Base-by-base conservation (phyloP, 2,888 invertebrate species). In the Pegoplata infirma region DNA sequence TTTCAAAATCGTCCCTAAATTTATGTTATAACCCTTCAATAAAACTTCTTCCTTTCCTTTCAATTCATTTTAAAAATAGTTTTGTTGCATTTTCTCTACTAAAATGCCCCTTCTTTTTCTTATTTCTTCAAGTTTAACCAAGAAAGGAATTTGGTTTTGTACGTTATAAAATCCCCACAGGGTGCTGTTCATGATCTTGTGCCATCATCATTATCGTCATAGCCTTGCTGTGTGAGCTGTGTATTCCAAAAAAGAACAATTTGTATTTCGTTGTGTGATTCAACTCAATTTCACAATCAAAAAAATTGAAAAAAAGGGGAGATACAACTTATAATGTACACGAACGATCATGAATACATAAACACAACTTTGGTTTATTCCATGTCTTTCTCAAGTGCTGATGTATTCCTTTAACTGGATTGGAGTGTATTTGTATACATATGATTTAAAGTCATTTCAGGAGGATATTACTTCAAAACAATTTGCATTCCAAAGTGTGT, bases 401-500 rank as follows among this genome's bases (percentile, higher is more conserved):
- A 28, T 17, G 51, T 5, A 32, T 36, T 53, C 1, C 2, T 51
- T 49, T 21, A 21, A 36, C 14, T 64, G 25, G 21, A 3, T 19
- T 19, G 32, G 23, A 49, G 23, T 23, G 44, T 55, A 19, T 67
- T 53, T 25, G 25, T 12, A 44, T 19, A 23, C n/a, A n/a, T n/a
- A 63, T 67, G 69, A 56, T 69, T 64, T 63, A 47, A 72, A 73
- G 49, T 55, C 59, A 69, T 53, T 69, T 58, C 58, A 69, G 68
- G n/a, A 78, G 78, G 78, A 78, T 69, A 78, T 74, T 59, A 53
- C 47, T 69, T 81, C 81, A 58, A 64, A 63, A 82, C 84, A 85
- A 86, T 86, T 86, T 86, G 86, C 86, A 86, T 86, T 86, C 86
- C 86, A 84, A 84, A 82, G 85, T 85, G 86, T 84, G 80, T 84